phyloP scores from a whole-genome alignment of 2,113 vertebrate genomes.

The Rhinolophus ferrumequinum region DNA sequence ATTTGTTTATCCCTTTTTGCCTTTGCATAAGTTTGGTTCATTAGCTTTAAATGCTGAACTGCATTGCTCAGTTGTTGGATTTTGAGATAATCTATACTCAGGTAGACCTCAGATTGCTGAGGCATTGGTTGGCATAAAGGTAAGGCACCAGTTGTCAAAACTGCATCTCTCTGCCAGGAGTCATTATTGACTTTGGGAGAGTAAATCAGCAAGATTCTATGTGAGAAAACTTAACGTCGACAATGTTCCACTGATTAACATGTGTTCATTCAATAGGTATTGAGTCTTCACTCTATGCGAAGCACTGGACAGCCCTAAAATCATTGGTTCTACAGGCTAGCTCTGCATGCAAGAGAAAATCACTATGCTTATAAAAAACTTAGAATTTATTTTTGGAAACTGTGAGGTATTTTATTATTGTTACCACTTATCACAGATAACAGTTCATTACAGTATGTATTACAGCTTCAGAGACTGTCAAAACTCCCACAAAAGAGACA shows the following conservation, averaged over 20 bases:
- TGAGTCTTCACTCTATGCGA: not conserved
- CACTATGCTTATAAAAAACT: not conserved
- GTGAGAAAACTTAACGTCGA: not conserved
- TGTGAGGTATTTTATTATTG: not conserved
- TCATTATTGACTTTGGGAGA: not conserved
- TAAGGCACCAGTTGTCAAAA: not conserved
- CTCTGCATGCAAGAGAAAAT: not conserved
- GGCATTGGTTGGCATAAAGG: not conserved
- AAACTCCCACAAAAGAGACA: not conserved
- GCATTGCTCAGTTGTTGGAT: not conserved
- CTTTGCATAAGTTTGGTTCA: not conserved
- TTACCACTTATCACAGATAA: not conserved
- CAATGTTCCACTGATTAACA: not conserved
- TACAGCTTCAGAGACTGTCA: not conserved
- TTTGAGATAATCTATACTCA: not conserved
- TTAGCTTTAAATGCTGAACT: not conserved
- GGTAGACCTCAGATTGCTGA: not conserved
- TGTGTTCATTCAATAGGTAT: not conserved
- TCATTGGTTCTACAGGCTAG: not conserved
- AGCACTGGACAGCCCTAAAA: not conserved
- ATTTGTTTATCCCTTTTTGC: not conserved
- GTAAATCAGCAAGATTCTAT: not conserved
- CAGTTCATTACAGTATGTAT: not conserved
- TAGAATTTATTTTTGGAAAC: slow-evolving; percentile 14
- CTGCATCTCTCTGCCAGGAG: not conserved